Evolutionary conservation across 2,888 invertebrate genomes (phyloP).

Genomic region (Acleris sparsana): DNA sequence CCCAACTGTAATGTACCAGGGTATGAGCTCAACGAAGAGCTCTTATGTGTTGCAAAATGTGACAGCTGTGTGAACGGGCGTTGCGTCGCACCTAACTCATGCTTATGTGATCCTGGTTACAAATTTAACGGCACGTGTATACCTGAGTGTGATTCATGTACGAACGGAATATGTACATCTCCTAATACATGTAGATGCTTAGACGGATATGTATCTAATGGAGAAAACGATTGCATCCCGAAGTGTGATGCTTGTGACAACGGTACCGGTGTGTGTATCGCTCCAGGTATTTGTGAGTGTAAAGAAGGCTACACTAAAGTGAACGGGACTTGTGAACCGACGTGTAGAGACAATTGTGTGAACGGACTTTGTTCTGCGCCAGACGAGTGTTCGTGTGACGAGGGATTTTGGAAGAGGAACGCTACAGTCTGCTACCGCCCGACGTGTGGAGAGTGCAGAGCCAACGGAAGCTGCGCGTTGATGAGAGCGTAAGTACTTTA

Average conservation of each 20-base stretch:
- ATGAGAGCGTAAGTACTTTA: slow-evolving; percentile 14
- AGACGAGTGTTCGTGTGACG: slow-evolving; percentile 45
- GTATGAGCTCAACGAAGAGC: slow-evolving; percentile 45
- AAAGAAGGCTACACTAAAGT: slow-evolving; percentile 72
- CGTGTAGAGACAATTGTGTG: slow-evolving; percentile 50
- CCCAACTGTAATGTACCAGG: slow-evolving; percentile 50
- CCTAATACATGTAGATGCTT: slow-evolving; percentile 49
- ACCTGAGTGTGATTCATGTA: slow-evolving; percentile 27
- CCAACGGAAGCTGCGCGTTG: slow-evolving; percentile 10
- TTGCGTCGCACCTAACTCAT: slow-evolving; percentile 22
- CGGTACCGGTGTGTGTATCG: slow-evolving; percentile 78
- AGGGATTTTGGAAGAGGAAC: slow-evolving; percentile 44
- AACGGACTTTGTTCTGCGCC: slow-evolving; percentile 50
- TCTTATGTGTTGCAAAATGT: slow-evolving; percentile 46
- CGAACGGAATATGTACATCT: slow-evolving; percentile 40
- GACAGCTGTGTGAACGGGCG: slow-evolving; percentile 22
- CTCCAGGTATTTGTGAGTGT: slow-evolving; percentile 85
- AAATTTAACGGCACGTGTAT: slow-evolving; percentile 16
- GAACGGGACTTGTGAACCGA: slow-evolving; percentile 48
- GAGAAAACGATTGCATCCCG: slow-evolving; percentile 37
- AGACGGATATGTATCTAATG: slow-evolving; percentile 15
- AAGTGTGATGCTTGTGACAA: slow-evolving; percentile 59
- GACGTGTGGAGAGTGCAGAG: slow-evolving; percentile 11
- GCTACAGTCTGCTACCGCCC: background rate
- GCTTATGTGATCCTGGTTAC: slow-evolving; percentile 26